phyloP scores from a whole-genome alignment of 2,113 vertebrate species.

The Puntigrus tetrazona region DNA sequence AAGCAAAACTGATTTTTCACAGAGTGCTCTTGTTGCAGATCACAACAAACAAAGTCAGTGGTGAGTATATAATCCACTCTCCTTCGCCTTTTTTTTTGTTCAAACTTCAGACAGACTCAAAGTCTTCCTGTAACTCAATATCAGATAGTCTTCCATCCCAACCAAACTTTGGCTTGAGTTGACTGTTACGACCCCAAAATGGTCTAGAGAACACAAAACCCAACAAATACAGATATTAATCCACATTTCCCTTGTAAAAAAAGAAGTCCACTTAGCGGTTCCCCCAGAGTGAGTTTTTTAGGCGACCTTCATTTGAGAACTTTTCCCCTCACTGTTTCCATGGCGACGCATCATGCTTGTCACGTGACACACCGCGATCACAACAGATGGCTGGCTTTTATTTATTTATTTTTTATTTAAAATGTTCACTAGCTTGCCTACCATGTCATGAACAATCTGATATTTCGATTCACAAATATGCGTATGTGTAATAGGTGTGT shows the following conservation, averaged over 20 bases:
- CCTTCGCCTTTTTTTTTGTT: neutral
- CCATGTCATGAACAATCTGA: no score
- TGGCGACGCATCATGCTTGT: no score
- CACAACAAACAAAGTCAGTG: conserved; percentile 1
- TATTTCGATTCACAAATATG: no score
- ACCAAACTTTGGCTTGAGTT: neutral
- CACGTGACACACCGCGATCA: no score
- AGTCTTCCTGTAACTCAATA: neutral
- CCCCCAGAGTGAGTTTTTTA: no score
- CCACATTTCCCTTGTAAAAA: neutral
- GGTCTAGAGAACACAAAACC: neutral
- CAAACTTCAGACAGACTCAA: neutral
- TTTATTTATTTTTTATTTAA: no score
- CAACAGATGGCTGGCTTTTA: no score
- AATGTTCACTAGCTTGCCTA: no score
- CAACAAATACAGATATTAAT: neutral
- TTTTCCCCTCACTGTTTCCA: no score
- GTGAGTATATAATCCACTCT: neutral
- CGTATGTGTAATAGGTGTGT: no score
- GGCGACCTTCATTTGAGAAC: no score
- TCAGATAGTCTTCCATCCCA: neutral
- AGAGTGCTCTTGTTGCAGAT: neutral
- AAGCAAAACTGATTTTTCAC: neutral
- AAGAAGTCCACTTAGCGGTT: neutral
- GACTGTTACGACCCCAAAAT: neutral